A percentile compares a stretch with the other conserved stretches of the same genome.
These are phyloP conservation scores for Lytechinus variegatus DNA, from an alignment of 35 echinoderm and acorn worm genomes.

Conservation along the genomic window DNA sequence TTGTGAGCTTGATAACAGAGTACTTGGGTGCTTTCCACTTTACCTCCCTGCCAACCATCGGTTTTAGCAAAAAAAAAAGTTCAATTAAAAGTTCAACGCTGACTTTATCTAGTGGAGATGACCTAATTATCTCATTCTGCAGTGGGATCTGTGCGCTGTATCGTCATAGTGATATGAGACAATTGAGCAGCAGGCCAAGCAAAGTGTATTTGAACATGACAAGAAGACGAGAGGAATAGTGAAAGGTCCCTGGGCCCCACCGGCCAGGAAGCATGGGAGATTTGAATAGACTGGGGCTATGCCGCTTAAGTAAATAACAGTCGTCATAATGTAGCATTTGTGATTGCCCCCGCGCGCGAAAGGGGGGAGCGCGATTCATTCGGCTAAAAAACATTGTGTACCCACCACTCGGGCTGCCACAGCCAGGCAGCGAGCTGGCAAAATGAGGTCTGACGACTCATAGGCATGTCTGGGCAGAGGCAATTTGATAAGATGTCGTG, in stretches of 20 bases:
- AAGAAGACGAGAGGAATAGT: slow-evolving; percentile 1
- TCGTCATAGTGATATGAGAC: slow-evolving; percentile 21
- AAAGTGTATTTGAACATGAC: slow-evolving; percentile 32
- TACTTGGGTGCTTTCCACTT: not conserved
- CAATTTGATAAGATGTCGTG: slow-evolving; percentile 57
- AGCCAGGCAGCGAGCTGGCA: slow-evolving; percentile 22
- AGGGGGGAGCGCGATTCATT: slow-evolving; percentile 44
- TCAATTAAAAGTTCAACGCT: slow-evolving; percentile 47
- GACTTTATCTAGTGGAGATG: slow-evolving; percentile 34
- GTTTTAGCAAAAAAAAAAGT: slow-evolving; percentile 37
- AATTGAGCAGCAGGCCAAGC: slow-evolving; percentile 15
- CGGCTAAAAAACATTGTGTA: slow-evolving; percentile 54
- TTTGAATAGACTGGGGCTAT: slow-evolving; percentile 53
- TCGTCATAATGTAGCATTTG: slow-evolving; percentile 58
- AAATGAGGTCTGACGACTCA: slow-evolving; percentile 52
- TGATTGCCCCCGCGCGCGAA: slow-evolving; percentile 42
- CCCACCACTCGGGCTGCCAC: not conserved
- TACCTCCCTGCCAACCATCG: not conserved
- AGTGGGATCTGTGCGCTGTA: not conserved
- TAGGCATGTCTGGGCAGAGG: slow-evolving; percentile 52
- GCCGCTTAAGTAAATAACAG: slow-evolving; percentile 57
- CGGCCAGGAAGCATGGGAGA: slow-evolving; percentile 32
- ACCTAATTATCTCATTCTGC: slow-evolving; percentile 45
- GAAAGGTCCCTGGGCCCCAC: slow-evolving; percentile 35
- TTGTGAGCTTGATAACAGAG: not conserved